Evolutionary conservation across 30 jellyfish, hydroid and myxozoan genomes (phyloP).

Genomic region (Aurelia sp.): DNA sequence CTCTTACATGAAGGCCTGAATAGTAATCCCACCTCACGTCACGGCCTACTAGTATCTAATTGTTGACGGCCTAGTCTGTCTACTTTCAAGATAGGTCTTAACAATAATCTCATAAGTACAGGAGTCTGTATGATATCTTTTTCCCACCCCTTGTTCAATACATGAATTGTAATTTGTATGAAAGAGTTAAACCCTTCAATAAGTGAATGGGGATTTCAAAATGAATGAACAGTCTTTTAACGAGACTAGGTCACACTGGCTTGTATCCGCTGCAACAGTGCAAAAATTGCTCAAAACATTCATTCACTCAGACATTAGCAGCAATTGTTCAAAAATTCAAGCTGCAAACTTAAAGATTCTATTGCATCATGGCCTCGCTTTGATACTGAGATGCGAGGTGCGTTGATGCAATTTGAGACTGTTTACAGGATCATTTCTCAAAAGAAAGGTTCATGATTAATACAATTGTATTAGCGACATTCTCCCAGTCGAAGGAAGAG

Average conservation of each 20-base stretch:
- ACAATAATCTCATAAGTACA: slow-evolving; percentile 19
- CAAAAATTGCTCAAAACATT: too few species aligned
- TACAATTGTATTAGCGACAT: too few species aligned
- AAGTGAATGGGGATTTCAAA: slow-evolving; percentile 12
- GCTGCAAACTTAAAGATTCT: too few species aligned
- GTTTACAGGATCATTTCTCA: too few species aligned
- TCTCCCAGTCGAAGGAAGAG: too few species aligned
- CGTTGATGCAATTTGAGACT: too few species aligned
- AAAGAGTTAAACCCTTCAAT: background rate
- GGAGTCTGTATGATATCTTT: background rate
- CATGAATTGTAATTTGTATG: background rate
- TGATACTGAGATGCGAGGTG: too few species aligned
- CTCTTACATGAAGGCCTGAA: slow-evolving; percentile 8
- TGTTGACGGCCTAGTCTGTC: slow-evolving; percentile 18
- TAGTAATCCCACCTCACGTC: slow-evolving; percentile 51
- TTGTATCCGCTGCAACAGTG: background rate
- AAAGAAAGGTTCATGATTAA: too few species aligned
- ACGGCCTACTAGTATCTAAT: background rate
- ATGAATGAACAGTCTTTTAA: too few species aligned
- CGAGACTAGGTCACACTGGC: slow-evolving; percentile 1
- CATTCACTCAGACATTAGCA: too few species aligned
- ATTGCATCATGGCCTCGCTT: too few species aligned
- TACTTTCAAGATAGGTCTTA: background rate
- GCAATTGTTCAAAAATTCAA: too few species aligned
- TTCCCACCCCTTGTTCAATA: slow-evolving; percentile 42